Evolutionary conservation across 2,113 vertebrate genomes (phyloP), one percentile per base, ranked within the genome.

Genomic region (Syngnathoides biaculeatus): DNA sequence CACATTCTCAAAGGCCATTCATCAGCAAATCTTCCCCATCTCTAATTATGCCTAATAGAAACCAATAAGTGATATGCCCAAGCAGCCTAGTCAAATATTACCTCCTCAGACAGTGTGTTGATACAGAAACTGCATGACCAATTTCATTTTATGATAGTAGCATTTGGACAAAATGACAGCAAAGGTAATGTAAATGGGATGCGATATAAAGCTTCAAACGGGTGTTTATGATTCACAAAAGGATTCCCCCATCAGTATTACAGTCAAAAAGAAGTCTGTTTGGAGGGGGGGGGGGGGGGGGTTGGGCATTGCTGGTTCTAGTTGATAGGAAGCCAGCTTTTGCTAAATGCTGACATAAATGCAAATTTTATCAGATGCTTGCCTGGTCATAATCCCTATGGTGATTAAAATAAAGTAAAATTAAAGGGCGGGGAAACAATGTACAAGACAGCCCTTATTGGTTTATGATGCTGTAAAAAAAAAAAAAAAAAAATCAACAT

Each of bases 1-100:
- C 79, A 78, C 76, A 65, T 69, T 81, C 86, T 83, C 75, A 69
- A 78, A 71, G 78, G 86, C 80, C 75, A 78, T 85, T 85, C 82
- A 81, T 40, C 72, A 68, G 45, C 74, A 71, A 80, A 86, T 87
- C 86, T 78, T 77, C 76, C 66, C 69, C 45, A 83, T 88, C 79
- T 86, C 60, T 83, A 83, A 87, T 86, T 84, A 87, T 81, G 69
- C 45, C 65, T 67, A 74, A 73, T 79, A 80, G 72, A 68, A 81
- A 48, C 64, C 69, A 83, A 83, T 87, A 85, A 84, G 72, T 77
- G 63, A 65, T 66, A 65, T 72, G 66, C 63, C 59, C 53, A 72
- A 66, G 59, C 65, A 70, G 60, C 53, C 67, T 72, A 43, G 60
- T 79, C 65, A 72, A 78, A 42, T 73, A 42, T 79, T 80, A 71